phyloP scores from a whole-genome alignment of 2,797 vertebrate species.

The Acanthiza pusilla region DNA sequence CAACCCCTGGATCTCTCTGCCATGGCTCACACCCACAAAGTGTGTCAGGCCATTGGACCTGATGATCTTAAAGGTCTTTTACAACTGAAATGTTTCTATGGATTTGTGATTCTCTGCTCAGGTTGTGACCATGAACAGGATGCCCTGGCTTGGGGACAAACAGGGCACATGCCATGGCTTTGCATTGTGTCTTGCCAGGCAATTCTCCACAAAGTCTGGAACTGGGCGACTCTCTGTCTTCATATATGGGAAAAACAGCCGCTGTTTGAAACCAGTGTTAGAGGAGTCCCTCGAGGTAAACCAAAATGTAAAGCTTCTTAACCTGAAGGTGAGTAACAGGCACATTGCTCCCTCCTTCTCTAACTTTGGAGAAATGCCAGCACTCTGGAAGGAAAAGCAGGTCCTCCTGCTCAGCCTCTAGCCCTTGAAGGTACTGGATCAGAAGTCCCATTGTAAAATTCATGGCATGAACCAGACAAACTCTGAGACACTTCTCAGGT shows the following conservation, averaged over 20 bases:
- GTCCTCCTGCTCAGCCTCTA: background rate
- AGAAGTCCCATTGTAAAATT: background rate
- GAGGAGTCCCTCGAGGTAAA: background rate
- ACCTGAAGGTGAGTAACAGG: background rate
- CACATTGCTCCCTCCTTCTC: background rate
- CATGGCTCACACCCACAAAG: fast-evolving
- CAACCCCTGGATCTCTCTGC: background rate
- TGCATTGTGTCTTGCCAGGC: background rate
- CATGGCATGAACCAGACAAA: background rate
- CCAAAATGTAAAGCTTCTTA: background rate
- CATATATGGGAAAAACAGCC: background rate
- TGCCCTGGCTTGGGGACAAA: background rate
- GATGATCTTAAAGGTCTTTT: background rate
- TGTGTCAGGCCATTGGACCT: background rate
- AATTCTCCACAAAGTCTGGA: background rate
- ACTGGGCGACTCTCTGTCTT: background rate
- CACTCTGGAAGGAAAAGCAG: background rate
- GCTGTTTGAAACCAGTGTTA: background rate
- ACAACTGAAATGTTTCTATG: background rate
- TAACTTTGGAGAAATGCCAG: background rate
- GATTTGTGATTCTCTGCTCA: background rate
- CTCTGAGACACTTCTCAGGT: background rate
- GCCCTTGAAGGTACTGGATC: background rate
- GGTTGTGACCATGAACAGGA: fast-evolving
- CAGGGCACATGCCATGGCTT: background rate